Base-by-base conservation (phyloP, 2,888 invertebrate species). In the Agrotis exclamationis region DNA sequence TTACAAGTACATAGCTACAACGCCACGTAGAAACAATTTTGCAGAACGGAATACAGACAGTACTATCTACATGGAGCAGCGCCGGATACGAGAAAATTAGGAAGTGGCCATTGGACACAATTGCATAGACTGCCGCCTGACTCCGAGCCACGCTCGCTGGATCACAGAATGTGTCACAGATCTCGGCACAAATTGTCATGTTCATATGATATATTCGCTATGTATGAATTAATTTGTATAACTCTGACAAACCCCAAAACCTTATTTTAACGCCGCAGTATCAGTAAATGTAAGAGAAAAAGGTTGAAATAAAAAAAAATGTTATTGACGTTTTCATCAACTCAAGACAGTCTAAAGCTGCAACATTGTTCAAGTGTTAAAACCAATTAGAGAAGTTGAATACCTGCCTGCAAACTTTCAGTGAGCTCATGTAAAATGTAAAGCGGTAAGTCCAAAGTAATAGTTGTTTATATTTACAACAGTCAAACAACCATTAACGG, bases 41-140 rank as follows among this genome's bases (percentile, higher is more conserved):
- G 58, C 53, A 58, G 45, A 58, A 77, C 76, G 83, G 80, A 79
- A 78, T 84, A 84, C 82, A 85, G 83, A 87, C 87, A 53, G 51
- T 58, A 77, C 48, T 45, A 47, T 51, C 13, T 62, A 62, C 62
- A 58, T 65, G 51, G 58, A 64, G 63, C 64, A 56, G 63, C 56
- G 53, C 71, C 92, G 96, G 95, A 95, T 93, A 91, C 91, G 93
- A 94, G 93, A 92, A 93, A 93, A 95, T 96, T 94, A 95, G 95
- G 95, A 95, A 91, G 95, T 94, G 90, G 91, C 92, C 92, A 94
- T 94, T 94, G 93, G 89, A 88, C 88, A 88, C 95, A 95, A 96
- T 95, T 96, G 93, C 86, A 88, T 88, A 87, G 86, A 74, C 82
- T 75, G 80, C 76, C 72, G 74, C 76, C 77, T 59, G 33, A 72